These are phyloP conservation scores for Scaptomyza polygonia DNA, from an alignment of 2,888 invertebrate species.

Conservation along the genomic window DNA sequence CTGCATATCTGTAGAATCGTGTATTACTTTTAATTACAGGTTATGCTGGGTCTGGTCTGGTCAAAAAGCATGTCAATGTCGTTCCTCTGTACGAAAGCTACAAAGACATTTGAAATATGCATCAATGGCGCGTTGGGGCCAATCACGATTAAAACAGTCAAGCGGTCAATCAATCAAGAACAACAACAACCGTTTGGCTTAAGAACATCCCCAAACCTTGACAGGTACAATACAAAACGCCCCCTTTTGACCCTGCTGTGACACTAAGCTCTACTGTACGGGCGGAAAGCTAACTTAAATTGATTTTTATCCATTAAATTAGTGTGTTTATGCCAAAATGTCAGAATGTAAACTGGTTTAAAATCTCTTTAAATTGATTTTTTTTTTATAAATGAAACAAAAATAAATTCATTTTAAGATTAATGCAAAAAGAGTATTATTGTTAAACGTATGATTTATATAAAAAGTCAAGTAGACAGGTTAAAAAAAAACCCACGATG, in stretches of 20 bases:
- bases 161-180: slow-evolving; percentile 31
- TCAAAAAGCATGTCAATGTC: slow-evolving; percentile 37
- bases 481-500: background rate
- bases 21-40: slow-evolving; percentile 41
- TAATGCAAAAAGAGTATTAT: too few relatives aligned
- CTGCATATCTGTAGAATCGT: slow-evolving; percentile 2
- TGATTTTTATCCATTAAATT: slow-evolving; percentile 69
- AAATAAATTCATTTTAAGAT: too few relatives aligned
- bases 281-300: slow-evolving; percentile 41
- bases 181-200: slow-evolving; percentile 23
- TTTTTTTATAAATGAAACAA: too few relatives aligned
- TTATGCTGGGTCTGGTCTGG: slow-evolving; percentile 5
- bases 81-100: slow-evolving; percentile 4
- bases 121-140: slow-evolving; percentile 13
- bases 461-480: too few relatives aligned
- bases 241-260: slow-evolving; percentile 11
- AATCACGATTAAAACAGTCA: slow-evolving; percentile 27
- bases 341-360: background rate
- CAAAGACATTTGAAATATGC: slow-evolving; percentile 13
- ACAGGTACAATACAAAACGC: slow-evolving; percentile 3
- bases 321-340: slow-evolving; percentile 5
- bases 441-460: too few relatives aligned
- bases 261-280: slow-evolving; percentile 34
- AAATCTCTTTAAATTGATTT: too few relatives aligned
- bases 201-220: slow-evolving; percentile 18